Base-by-base conservation (phyloP, 2,888 invertebrate genomes). In the Phytoseiulus persimilis region DNA sequence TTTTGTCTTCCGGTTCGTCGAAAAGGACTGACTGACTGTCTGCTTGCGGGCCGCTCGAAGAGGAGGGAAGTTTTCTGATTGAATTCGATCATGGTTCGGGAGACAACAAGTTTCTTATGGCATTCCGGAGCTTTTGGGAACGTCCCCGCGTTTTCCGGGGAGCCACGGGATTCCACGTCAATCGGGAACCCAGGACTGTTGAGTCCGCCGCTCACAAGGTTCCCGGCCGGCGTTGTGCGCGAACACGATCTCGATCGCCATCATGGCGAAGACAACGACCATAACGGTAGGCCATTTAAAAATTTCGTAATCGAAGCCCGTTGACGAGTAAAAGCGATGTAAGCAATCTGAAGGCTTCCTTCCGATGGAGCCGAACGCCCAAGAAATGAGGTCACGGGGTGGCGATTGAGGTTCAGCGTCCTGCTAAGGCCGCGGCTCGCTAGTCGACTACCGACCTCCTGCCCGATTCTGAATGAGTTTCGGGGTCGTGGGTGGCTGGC, bases 1-100 rank as follows among this genome's bases (percentile, higher is more conserved):
- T 65, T 65, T 65, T 65, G 65, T 65, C 65, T 65, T 65, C 65
- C 65, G 65, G 65, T 65, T 65, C 65, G 65, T 65, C n/a, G n/a
- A n/a, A 28, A 65, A 65, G 23, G 65, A 65, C 65, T 65, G 65
- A 14, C 46, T 65, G 65, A 23, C 65, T 65, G 65, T 65, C 65
- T 1, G 65, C 28, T 28, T 18, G 65, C 28, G 5, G 14, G 65
- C 18, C 65, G 65, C 39, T 39, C 9, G 39, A 39, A 39, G 65
- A 65, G 65, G 18, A 28, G 65, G 18, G 65, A 65, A 65, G 18
- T 28, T 65, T 28, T 65, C 65, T 65, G 18, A 65, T 18, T 28
- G 65, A 65, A 65, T 28, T 65, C 2, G 65, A 65, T 65, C 23
- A 23, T 28, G 65, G 9, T 65, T 65, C 2, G 18, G 65, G 65